A percentile compares a stretch with the other conserved stretches of the same genome.
phyloP scores from a whole-genome alignment of 1,140 invertebrate species.

The Belonocnema kinseyi region DNA sequence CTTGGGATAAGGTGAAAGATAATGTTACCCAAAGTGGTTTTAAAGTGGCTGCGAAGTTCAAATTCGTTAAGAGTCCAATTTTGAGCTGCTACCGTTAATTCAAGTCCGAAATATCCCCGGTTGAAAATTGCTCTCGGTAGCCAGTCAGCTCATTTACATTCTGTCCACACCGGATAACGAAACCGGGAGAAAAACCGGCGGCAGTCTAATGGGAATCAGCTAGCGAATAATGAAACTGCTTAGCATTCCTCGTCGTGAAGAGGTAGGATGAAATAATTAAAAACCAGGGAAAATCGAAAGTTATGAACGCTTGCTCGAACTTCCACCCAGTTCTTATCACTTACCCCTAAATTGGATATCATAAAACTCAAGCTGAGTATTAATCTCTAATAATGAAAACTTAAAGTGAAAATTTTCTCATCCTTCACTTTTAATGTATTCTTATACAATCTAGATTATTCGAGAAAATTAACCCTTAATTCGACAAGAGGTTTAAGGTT shows the following conservation, averaged over 20 bases:
- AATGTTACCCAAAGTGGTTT: conserved; percentile 8
- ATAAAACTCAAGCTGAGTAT: neutral
- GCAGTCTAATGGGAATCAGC: conserved; percentile 72
- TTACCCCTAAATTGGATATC: conserved; percentile 7
- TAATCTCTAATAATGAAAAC: neutral
- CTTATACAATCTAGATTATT: too few species aligned
- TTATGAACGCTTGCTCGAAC: conserved; percentile 55
- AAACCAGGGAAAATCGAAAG: conserved; percentile 66
- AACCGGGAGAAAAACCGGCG: conserved; percentile 71
- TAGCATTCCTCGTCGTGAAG: conserved; percentile 68
- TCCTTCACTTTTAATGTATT: too few species aligned
- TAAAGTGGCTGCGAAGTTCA: conserved; percentile 16
- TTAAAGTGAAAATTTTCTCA: neutral
- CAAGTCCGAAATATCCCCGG: conserved; percentile 56
- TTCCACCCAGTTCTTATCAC: conserved; percentile 9
- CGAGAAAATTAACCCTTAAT: too few species aligned
- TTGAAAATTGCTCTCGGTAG: conserved; percentile 58
- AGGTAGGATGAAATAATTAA: conserved; percentile 68
- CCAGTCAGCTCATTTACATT: conserved; percentile 69
- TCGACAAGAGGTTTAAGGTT: too few species aligned
- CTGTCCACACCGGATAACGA: conserved; percentile 71
- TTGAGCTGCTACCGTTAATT: conserved; percentile 55
- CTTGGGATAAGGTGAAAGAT: neutral
- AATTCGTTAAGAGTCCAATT: conserved; percentile 46
- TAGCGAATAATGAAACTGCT: conserved; percentile 74